Evolutionary conservation across 2,797 vertebrate species (phyloP).

Genomic region (Ciconia nigra): DNA sequence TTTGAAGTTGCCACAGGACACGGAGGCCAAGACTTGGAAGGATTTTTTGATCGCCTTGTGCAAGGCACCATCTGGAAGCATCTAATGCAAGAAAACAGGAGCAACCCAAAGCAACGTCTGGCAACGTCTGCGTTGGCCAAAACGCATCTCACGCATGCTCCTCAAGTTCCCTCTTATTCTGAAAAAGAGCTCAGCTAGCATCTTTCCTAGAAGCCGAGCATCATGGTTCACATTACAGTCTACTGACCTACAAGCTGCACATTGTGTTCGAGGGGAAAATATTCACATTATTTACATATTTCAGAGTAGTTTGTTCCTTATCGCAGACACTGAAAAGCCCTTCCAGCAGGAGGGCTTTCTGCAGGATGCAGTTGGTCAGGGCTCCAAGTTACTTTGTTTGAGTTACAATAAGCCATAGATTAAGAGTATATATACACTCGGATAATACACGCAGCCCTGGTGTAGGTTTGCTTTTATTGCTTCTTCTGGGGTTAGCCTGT

Average conservation of each 20-base stretch:
- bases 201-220: background rate
- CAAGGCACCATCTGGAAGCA: background rate
- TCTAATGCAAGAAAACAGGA: background rate
- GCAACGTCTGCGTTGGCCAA: background rate
- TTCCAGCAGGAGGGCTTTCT: background rate
- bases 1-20: background rate
- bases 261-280: background rate
- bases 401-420: background rate
- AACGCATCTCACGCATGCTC: rapidly evolving
- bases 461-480: background rate
- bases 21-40: background rate
- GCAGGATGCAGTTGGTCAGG: background rate
- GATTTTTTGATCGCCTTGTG: background rate
- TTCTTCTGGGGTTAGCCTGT: background rate
- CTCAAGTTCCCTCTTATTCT: background rate
- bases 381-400: background rate
- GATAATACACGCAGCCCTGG: background rate
- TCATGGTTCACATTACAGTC: background rate
- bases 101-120: background rate
- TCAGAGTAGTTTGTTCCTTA: background rate
- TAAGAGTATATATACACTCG: background rate
- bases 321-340: background rate
- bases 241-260: background rate
- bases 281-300: background rate
- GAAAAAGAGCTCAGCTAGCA: background rate